These are phyloP conservation scores for Leptoclinus maculatus DNA, from an alignment of 2,797 vertebrate species.

Conservation along the genomic window DNA sequence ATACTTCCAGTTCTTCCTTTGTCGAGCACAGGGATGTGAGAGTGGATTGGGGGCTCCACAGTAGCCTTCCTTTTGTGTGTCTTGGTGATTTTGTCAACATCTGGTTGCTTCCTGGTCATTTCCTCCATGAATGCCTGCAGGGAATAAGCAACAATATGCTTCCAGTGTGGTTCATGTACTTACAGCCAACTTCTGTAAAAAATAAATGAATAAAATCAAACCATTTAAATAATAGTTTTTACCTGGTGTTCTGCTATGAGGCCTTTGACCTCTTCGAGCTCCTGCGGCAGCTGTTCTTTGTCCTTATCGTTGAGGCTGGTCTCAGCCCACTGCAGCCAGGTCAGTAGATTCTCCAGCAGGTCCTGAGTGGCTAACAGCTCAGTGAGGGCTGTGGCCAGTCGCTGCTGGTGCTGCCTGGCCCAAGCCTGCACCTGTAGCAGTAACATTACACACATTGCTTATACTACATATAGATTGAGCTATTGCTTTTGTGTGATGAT, in stretches of 20 bases:
- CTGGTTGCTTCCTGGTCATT: constrained; percentile 99
- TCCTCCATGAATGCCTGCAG: constrained; percentile 97
- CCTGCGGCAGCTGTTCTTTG: constrained; percentile 92
- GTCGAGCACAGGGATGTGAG: constrained; percentile 95
- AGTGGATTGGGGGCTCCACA: constrained; percentile 92
- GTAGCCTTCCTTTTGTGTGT: constrained; percentile 95
- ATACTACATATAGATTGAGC: not conserved
- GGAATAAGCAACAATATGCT: constrained; percentile 23
- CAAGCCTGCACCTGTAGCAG: constrained; percentile 92
- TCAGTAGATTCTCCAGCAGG: constrained; percentile 92
- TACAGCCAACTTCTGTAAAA: not conserved
- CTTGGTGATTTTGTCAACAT: constrained; percentile 99
- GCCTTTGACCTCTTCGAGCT: constrained; percentile 94
- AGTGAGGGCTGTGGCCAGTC: constrained; percentile 89
- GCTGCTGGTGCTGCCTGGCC: constrained; percentile 96
- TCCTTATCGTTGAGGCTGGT: constrained; percentile 93
- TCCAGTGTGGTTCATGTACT: constrained; percentile 16
- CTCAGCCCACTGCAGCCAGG: constrained; percentile 97
- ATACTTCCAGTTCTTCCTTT: constrained; percentile 93
- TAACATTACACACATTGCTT: constrained; percentile 15
- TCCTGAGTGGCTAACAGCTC: constrained; percentile 92
- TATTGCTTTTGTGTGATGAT: not conserved
- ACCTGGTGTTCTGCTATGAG: constrained; percentile 99
- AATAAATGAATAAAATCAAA: not conserved
- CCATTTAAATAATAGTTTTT: not conserved